A percentile compares a stretch with the other conserved stretches of the same genome.
phyloP scores from a whole-genome alignment of 2,888 invertebrate genomes.

The Hypomecis punctinalis region DNA sequence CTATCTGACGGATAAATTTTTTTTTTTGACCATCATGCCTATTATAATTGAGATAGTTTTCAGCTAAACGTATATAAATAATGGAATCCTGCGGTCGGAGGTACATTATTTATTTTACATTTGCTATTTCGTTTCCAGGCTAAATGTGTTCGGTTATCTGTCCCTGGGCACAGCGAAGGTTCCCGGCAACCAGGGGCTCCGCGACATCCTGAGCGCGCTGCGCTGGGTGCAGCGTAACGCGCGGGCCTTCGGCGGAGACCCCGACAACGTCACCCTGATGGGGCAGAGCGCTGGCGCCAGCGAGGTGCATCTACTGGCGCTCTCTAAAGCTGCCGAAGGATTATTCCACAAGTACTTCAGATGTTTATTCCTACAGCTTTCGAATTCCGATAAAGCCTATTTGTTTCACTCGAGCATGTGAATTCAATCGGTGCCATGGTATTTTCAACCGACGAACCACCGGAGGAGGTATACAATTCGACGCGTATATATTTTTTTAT shows the following conservation, averaged over 20 bases:
- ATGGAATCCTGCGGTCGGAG: no score
- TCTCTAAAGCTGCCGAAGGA: conserved; percentile 64
- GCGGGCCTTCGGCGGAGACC: conserved; percentile 70
- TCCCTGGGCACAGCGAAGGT: conserved; percentile 50
- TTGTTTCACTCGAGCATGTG: no score
- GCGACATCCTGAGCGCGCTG: conserved; percentile 51
- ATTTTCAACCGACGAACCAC: no score
- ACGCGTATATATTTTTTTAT: no score
- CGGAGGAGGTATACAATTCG: no score
- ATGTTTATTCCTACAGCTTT: no score
- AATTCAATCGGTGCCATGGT: no score
- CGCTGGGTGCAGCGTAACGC: conserved; percentile 65
- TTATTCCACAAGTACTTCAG: conserved; percentile 53
- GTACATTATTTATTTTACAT: neutral
- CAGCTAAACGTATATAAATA: no score
- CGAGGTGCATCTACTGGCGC: conserved; percentile 64
- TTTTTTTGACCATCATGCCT: no score
- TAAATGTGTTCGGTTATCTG: conserved; percentile 59
- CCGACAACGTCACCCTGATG: conserved; percentile 68
- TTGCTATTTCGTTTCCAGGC: conserved; percentile 28
- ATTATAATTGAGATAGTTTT: no score
- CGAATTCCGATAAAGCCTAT: no score
- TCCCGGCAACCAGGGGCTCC: conserved; percentile 58
- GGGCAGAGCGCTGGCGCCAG: conserved; percentile 76
- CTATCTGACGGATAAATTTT: no score